Evolutionary conservation across 2,888 invertebrate species (phyloP), one percentile per base, ranked within the genome.

Genomic region (Polydrusus tereticollis): DNA sequence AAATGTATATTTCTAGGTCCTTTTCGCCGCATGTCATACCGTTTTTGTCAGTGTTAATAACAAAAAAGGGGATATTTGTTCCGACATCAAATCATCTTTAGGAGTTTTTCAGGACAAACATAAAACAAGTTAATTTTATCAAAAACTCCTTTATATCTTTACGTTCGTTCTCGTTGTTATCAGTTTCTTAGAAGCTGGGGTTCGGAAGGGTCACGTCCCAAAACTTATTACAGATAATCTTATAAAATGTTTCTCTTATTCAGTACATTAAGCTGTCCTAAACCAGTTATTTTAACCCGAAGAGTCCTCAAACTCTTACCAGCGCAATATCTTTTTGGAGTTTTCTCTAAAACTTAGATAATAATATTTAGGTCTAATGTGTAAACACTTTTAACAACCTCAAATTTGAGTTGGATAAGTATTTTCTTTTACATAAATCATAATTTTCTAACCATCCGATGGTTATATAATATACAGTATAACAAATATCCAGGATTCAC

Each of bases 161-260:
- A 52, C 29, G 16, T 52, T 29, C 29, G 52, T 29, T 21, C n/a
- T n/a, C 26, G 21, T 64, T 64, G 64, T 64, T 64, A 64, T 64
- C 52, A 64, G 38, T 52, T 50, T 33, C 64, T 64, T 52, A 50
- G 64, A 38, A 52, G 52, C 33, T 33, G 18, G 36, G 38, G 29
- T 38, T 47, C 29, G 18, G 18, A 64, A 64, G 52, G 64, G 50
- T 64, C 64, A 64, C 52, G 64, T 64, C 52, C 64, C 38, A 38
- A 64, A 64, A 64, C 64, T 52, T 64, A 64, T 64, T 64, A 64
- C 21, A 38, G 50, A 64, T 64, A 64, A 64, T 64, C 64, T 64
- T 38, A 38, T 50, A 64, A 52, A 52, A 38, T 52, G 64, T 38
- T 64, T 52, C 50, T 52, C 29, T 64, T 64, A 64, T 52, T 52